phyloP scores from a whole-genome alignment of 2,113 vertebrate genomes.

The western clawed frog (Xenopus tropicalis) region UCB_Xtro_10.0 CM004448.2:67600001-67600500 shows the following conservation, averaged over 20 bases:
- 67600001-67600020: constrained; percentile 2
- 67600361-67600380: no score
- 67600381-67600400: no score
- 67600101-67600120: background rate
- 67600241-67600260: background rate
- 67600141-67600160: constrained; percentile 30
- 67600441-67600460: no score
- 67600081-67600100: background rate
- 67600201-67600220: constrained; percentile 10
- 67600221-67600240: background rate
- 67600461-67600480: no score
- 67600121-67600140: background rate
- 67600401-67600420: no score
- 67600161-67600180: constrained; percentile 28
- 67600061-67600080: constrained; percentile 25
- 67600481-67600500: no score
- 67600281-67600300: background rate
- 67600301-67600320: no score
- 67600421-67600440: no score
- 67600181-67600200: background rate
- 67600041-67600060: constrained; percentile 38
- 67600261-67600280: background rate
- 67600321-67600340: no score
- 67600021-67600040: constrained; percentile 21
- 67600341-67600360: no score